Conservation (phyloP, 1,140 invertebrate genomes). For the Heliconius nattereri region DNA sequence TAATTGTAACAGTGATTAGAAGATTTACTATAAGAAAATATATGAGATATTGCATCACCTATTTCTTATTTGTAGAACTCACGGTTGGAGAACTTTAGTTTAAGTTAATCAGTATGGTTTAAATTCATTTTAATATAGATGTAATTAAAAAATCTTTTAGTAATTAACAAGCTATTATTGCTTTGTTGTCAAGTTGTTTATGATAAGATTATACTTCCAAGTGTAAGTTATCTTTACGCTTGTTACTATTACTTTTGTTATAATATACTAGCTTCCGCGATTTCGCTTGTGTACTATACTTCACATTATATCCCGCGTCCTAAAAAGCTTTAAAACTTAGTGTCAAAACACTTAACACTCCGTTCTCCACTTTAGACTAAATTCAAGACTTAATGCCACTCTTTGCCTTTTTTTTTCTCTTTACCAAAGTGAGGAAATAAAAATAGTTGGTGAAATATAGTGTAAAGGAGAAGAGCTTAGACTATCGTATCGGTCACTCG, state of each 20-base stretch:
- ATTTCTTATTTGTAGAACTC: background rate
- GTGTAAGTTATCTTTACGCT: background rate
- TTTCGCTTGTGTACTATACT: no score
- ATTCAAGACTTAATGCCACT: background rate
- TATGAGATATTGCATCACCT: slow-evolving; percentile 5
- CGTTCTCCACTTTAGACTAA: background rate
- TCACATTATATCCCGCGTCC: no score
- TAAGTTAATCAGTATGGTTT: background rate
- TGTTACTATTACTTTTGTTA: no score
- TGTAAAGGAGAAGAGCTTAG: no score
- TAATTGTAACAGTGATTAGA: slow-evolving; percentile 27
- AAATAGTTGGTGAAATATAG: background rate
- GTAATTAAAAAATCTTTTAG: background rate
- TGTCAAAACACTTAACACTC: background rate
- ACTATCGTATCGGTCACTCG: no score
- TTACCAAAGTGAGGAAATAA: background rate
- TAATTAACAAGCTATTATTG: background rate
- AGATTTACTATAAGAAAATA: slow-evolving; percentile 17
- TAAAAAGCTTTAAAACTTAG: background rate
- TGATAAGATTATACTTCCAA: background rate
- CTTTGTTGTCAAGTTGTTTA: background rate
- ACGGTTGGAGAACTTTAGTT: background rate
- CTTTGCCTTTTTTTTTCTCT: no score
- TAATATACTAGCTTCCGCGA: no score
- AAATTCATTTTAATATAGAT: no score